Evolutionary conservation across 2,888 invertebrate species (phyloP), one percentile per base, ranked within the genome.

Genomic region (Priocnemis perturbator): DNA sequence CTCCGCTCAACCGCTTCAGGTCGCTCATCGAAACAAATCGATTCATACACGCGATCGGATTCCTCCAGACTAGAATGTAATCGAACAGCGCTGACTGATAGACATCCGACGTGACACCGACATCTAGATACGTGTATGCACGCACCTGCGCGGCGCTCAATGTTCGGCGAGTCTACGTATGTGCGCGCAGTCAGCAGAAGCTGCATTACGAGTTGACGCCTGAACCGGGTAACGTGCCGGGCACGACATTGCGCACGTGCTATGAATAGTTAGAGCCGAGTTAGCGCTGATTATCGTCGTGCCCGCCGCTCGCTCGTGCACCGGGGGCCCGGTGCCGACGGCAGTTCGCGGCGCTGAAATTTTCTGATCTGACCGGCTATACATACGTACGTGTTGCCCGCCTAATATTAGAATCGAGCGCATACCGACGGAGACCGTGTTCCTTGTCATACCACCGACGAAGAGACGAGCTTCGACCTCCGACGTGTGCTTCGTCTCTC

Each of bases 211-310:
- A 71, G 67, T 79, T 71, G 79, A 79, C 80, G 80, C 77, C 73
- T 69, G 74, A 75, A 75, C 66, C 53, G 78, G 76, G 76, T 73
- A 77, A 77, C 78, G 81, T 78, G 82, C 82, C 77, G 80, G 77
- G 74, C 73, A 79, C 77, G 77, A 81, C 81, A 81, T 83, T 79
- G 78, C 80, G 79, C 83, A 74, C 83, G 83, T 83, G 83, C 83
- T 82, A 82, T 81, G 83, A 83, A 83, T 83, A 83, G 83, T 82
- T 82, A 77, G 80, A 81, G 75, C 74, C 77, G 74, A 83, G 82
- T 83, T 83, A 81, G 74, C 78, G 79, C 71, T 81, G 82, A 83
- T 83, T 83, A 81, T 81, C 77, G 73, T 44, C 57, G 69, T 68
- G 69, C 69, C 76, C 50, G 78, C 75, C n/a, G n/a, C n/a, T n/a